phyloP scores from a whole-genome alignment of 2,113 vertebrate genomes.

The Sterna hirundo region DNA sequence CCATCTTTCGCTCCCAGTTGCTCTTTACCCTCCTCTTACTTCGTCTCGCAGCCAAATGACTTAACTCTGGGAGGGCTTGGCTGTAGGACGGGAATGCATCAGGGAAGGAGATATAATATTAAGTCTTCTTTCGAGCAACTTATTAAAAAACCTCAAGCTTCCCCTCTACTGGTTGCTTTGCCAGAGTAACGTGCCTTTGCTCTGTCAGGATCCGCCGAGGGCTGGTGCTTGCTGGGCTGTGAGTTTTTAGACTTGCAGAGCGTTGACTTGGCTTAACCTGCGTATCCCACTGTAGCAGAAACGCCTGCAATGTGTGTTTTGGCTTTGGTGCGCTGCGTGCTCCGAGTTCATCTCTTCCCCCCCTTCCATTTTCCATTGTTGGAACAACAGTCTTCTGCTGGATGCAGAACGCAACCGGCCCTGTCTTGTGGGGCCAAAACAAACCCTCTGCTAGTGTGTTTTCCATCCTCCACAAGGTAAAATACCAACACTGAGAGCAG shows the following conservation, averaged over 20 bases:
- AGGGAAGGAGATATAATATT: neutral
- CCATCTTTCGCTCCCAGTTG: neutral
- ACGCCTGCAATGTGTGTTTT: constrained; percentile 16
- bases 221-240: neutral
- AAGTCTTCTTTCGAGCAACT: neutral
- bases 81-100: neutral
- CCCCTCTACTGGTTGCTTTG: neutral
- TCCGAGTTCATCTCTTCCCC: constrained; percentile 32
- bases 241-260: neutral
- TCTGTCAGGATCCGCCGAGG: neutral
- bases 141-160: neutral
- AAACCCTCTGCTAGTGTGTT: neutral
- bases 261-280: constrained; percentile 6
- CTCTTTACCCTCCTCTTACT: constrained; percentile 9
- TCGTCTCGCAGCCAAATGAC: neutral
- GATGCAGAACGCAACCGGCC: neutral
- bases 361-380: constrained; percentile 46
- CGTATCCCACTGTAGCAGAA: neutral
- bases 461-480: constrained; percentile 34
- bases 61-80: neutral
- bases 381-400: constrained; percentile 50
- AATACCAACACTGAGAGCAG: neutral
- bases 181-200: neutral
- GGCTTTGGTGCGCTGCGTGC: neutral
- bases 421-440: constrained; percentile 45